Percentiles rank a stretch among this genome's conserved stretches.
Evolutionary conservation across 1,140 invertebrate genomes (phyloP).

Genomic region (Gryllus bimaculatus): DNA sequence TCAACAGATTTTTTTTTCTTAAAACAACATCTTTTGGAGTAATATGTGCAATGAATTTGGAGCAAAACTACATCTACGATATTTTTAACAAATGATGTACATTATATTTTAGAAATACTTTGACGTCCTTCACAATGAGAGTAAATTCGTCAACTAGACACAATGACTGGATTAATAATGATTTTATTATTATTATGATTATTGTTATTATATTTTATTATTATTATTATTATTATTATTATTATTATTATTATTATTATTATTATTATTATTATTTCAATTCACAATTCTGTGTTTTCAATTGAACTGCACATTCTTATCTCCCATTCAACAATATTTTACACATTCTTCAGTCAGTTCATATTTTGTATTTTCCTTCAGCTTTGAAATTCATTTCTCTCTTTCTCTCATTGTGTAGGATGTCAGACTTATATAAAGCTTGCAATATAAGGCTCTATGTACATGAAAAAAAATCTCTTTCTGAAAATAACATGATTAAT

Average conservation of each 20-base stretch:
- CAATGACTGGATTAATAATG: background rate
- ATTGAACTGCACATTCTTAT: background rate
- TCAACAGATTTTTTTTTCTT: background rate
- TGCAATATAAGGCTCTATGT: background rate
- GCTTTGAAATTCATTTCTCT: no score
- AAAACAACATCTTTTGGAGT: background rate
- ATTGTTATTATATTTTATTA: no score
- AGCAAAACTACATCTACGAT: background rate
- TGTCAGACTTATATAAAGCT: no score
- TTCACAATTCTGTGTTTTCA: background rate
- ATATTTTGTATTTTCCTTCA: no score
- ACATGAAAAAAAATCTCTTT: background rate
- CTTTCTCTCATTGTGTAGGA: no score
- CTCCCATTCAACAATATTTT: background rate
- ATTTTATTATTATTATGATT: no score
- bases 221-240: no score
- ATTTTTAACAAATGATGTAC: background rate
- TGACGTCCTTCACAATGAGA: background rate
- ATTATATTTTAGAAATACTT: background rate
- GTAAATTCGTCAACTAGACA: background rate
- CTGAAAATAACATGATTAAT: background rate
- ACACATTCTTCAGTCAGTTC: no score
- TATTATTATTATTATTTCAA: background rate
- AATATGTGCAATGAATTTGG: background rate
- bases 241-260: no score